Conservation (phyloP, 1,140 invertebrate genomes). For the Zaprionus vittiger region DNA sequence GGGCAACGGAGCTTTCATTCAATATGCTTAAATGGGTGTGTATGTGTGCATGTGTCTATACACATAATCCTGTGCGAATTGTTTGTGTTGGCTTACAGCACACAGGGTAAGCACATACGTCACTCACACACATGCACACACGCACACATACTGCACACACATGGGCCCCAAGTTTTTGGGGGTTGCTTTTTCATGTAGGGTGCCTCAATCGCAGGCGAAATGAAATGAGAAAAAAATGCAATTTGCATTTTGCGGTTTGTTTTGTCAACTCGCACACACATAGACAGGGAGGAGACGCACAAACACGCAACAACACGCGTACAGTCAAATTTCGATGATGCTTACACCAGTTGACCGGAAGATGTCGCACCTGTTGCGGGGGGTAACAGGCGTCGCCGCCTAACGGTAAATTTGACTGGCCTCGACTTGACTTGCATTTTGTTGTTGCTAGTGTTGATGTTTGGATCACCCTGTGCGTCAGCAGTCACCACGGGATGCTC, state of each 20-base stretch:
- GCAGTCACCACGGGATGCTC: background rate
- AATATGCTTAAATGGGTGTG: slow-evolving; percentile 43
- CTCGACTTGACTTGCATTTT: slow-evolving; percentile 4
- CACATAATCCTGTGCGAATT: slow-evolving; percentile 26
- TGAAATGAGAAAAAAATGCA: background rate
- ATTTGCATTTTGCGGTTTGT: slow-evolving; percentile 12
- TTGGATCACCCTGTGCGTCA: slow-evolving; percentile 51
- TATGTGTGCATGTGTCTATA: slow-evolving; percentile 36
- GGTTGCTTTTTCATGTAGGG: slow-evolving; percentile 8
- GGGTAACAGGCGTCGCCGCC: background rate
- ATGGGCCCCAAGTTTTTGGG: slow-evolving; percentile 4
- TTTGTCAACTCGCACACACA: background rate
- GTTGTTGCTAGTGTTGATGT: slow-evolving; percentile 11
- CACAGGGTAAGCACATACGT: slow-evolving; percentile 3
- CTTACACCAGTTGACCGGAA: slow-evolving; percentile 23
- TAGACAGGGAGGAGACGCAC: background rate
- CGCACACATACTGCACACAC: background rate
- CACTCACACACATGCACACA: slow-evolving; percentile 1
- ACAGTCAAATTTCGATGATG: slow-evolving; percentile 10
- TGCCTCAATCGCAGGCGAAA: slow-evolving; percentile 2
- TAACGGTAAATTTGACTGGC: background rate
- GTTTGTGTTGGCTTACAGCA: slow-evolving; percentile 16
- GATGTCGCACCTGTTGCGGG: slow-evolving; percentile 48
- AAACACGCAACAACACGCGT: background rate
- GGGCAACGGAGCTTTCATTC: slow-evolving; percentile 30